Evolutionary conservation across 1,140 invertebrate genomes (phyloP).

Genomic region (Drosophila nebulosa): DNA sequence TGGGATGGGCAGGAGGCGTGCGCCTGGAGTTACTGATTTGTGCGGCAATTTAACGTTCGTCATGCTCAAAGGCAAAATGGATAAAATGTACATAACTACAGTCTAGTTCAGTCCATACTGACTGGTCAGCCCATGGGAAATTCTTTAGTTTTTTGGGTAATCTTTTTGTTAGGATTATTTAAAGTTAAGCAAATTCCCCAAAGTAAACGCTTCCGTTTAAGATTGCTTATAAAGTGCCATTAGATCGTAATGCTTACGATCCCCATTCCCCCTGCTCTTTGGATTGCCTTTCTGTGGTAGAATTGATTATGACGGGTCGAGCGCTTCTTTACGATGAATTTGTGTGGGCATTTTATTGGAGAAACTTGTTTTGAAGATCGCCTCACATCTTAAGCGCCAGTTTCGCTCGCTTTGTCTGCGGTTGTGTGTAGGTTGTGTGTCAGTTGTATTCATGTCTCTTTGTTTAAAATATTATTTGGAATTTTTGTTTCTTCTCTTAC

Average conservation of each 20-base stretch:
- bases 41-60: slow-evolving; percentile 71
- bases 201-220: too few relatives aligned
- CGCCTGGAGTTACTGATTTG: slow-evolving; percentile 25
- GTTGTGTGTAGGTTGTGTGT: background rate
- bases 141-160: background rate
- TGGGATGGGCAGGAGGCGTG: background rate
- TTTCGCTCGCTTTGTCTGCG: background rate
- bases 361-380: background rate
- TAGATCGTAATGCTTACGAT: too few relatives aligned
- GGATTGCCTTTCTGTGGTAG: too few relatives aligned
- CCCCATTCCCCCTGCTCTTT: too few relatives aligned
- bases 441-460: background rate
- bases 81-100: slow-evolving; percentile 56
- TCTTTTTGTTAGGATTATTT: background rate
- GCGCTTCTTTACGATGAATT: background rate
- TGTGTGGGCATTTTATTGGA: background rate
- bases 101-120: background rate
- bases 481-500: background rate
- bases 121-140: slow-evolving; percentile 12
- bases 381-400: background rate
- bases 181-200: too few relatives aligned
- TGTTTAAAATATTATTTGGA: background rate
- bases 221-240: too few relatives aligned
- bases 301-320: background rate
- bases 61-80: slow-evolving; percentile 59